A percentile compares a stretch with the other conserved stretches of the same genome.
These are phyloP conservation scores for Dendrocincla tyrannina DNA, from an alignment of 2,797 vertebrate species.

Conservation along the genomic window DNA sequence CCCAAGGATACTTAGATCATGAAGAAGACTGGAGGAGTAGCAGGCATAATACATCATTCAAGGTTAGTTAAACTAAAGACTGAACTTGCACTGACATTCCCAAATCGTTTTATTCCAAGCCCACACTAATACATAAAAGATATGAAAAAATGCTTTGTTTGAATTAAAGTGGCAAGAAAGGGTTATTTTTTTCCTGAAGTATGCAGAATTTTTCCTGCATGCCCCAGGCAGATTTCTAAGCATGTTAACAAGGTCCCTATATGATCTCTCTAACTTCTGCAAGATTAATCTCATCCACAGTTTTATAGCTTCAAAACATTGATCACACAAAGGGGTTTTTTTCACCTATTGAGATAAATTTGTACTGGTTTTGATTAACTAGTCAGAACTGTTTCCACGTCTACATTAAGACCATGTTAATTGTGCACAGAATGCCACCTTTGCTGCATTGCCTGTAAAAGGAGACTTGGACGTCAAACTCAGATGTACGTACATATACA, in stretches of 20 bases:
- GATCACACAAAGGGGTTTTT: neutral
- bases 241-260: neutral
- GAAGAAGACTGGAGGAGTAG: neutral
- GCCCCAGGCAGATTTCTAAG: neutral
- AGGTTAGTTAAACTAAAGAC: neutral
- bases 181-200: neutral
- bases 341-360: neutral
- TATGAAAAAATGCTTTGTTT: neutral
- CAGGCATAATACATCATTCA: neutral
- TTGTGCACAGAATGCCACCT: neutral
- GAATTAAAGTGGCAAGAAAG: neutral
- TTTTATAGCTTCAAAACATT: neutral
- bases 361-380: neutral
- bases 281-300: neutral
- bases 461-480: neutral
- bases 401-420: neutral
- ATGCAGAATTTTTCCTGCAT: neutral
- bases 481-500: fast-evolving
- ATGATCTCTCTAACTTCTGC: neutral
- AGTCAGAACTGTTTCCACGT: neutral
- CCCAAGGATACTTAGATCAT: neutral
- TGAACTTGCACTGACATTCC: neutral
- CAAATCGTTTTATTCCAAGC: neutral
- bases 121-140: neutral
- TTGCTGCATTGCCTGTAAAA: neutral